Conservation (phyloP, 2,113 vertebrate genomes). For the Leptocoma aspasia region DNA sequence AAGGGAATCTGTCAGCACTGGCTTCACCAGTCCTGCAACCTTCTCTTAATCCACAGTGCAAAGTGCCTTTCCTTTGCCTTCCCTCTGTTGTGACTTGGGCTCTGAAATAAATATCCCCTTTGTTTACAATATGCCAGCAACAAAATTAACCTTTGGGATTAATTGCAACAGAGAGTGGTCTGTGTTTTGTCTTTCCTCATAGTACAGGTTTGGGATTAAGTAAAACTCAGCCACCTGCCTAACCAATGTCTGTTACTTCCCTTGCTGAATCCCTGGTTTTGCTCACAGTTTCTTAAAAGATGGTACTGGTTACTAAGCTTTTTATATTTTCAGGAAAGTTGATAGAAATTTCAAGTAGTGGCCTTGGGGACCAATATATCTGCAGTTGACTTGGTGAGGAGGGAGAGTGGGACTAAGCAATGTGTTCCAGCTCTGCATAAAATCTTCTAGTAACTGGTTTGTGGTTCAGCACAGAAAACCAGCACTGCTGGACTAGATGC, state of each 20-base stretch:
- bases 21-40: conserved; percentile 68
- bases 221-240: background rate
- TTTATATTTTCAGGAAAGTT: background rate
- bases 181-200: background rate
- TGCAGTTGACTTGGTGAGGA: background rate
- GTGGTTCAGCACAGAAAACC: background rate
- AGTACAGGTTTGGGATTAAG: background rate
- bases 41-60: conserved; percentile 73
- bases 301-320: background rate
- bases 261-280: background rate
- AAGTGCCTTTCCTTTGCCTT: conserved; percentile 64
- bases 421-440: background rate
- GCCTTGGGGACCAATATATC: background rate
- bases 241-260: background rate
- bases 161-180: conserved; percentile 43
- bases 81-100: background rate
- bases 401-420: background rate
- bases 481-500: background rate
- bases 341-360: background rate
- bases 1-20: conserved; percentile 82
- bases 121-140: conserved; percentile 68
- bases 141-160: conserved; percentile 79
- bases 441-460: background rate
- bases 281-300: background rate
- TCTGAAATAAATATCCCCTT: conserved; percentile 74